These are phyloP conservation scores for Adineta ricciae DNA, from an alignment of 2,888 invertebrate species.

Conservation along the genomic window DNA sequence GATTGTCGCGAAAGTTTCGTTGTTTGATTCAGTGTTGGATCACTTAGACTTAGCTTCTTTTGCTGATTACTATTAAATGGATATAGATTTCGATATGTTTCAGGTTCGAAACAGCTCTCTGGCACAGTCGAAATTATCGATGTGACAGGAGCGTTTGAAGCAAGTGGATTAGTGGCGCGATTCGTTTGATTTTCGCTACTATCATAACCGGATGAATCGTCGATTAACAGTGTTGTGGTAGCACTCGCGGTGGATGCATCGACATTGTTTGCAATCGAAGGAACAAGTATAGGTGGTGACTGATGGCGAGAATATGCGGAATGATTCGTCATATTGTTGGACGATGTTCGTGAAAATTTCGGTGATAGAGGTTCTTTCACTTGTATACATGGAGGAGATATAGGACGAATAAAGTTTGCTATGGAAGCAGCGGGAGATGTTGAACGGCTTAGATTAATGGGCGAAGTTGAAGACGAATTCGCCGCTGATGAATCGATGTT, in stretches of 20 bases:
- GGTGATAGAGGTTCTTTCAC: constrained; percentile 20
- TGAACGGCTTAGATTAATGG: constrained; percentile 18
- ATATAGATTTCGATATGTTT: not conserved
- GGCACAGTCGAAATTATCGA: not conserved
- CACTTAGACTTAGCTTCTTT: not conserved
- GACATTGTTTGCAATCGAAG: not conserved
- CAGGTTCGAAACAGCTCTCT: constrained; percentile 19
- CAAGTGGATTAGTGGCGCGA: not conserved
- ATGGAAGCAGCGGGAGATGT: constrained; percentile 4
- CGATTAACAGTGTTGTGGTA: not conserved
- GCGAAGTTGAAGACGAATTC: not conserved
- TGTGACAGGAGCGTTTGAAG: not conserved
- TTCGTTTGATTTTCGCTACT: constrained; percentile 2
- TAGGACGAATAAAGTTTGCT: constrained; percentile 19
- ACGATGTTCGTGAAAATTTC: not conserved
- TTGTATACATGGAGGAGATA: not conserved
- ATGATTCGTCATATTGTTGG: not conserved
- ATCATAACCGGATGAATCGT: constrained; percentile 23
- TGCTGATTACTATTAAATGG: not conserved
- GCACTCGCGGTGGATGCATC: constrained; percentile 13
- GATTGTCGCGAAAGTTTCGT: not conserved
- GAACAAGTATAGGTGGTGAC: not conserved
- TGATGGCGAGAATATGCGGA: not conserved
- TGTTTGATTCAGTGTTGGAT: constrained; percentile 13
- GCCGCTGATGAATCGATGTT: not conserved